phyloP scores from a whole-genome alignment of 2,113 vertebrate genomes.

The Anguilla japonica region DNA sequence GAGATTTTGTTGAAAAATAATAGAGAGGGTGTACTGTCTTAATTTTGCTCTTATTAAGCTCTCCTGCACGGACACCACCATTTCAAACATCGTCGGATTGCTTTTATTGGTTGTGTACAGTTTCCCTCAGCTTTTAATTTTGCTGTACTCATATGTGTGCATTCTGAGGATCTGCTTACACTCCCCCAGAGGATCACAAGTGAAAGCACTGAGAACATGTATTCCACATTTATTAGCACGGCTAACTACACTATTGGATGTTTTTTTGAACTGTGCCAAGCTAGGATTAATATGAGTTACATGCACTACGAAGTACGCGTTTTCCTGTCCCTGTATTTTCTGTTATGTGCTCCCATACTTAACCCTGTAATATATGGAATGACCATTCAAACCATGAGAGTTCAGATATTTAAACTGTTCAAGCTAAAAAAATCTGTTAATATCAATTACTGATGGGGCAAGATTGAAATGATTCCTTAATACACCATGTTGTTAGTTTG shows the following conservation, averaged over 20 bases:
- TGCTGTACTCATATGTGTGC: background rate
- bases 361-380: conserved; percentile 34
- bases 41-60: background rate
- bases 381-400: background rate
- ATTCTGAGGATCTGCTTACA: conserved; percentile 5
- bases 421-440: background rate
- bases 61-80: background rate
- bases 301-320: background rate
- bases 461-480: background rate
- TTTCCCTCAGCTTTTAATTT: background rate
- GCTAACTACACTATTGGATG: background rate
- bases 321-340: conserved; percentile 6
- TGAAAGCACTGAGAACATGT: conserved; percentile 11
- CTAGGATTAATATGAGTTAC: background rate
- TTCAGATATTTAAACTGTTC: background rate
- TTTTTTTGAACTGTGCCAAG: background rate
- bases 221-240: background rate
- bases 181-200: background rate
- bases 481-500: background rate
- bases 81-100: conserved; percentile 13
- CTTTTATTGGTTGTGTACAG: background rate
- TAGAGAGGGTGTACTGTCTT: background rate
- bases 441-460: background rate
- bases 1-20: background rate
- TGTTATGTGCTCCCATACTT: conserved; percentile 21